phyloP scores from a whole-genome alignment of 2,797 vertebrate species.

The Tragelaphus oryx region DNA sequence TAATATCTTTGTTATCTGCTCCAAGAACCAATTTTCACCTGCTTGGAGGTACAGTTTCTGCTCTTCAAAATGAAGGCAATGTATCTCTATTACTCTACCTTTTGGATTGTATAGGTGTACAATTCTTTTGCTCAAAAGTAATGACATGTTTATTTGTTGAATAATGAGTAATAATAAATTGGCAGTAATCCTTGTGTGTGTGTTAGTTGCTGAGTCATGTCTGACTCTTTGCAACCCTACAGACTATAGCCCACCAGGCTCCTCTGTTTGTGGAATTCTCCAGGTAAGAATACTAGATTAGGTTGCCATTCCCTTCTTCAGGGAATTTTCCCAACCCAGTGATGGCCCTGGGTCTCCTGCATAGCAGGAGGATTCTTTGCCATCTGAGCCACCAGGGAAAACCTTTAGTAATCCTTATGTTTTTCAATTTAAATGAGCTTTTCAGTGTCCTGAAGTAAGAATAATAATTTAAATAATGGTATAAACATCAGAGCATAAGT shows the following conservation, averaged over 20 bases:
- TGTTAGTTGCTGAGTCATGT: background rate
- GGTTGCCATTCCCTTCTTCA: background rate
- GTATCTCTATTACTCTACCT: background rate
- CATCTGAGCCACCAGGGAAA: background rate
- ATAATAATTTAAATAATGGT: background rate
- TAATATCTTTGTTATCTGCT: background rate
- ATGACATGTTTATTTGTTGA: background rate
- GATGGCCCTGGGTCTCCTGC: background rate
- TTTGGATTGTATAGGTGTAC: background rate
- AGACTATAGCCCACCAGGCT: background rate
- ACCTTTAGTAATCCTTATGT: background rate
- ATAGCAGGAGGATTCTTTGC: background rate
- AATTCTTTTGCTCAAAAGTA: background rate
- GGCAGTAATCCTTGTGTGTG: background rate
- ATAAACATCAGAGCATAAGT: background rate
- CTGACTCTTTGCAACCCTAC: background rate
- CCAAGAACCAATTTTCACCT: background rate
- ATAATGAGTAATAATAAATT: background rate
- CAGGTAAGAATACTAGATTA: background rate
- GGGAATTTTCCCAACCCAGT: background rate
- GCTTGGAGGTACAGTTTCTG: fast-evolving
- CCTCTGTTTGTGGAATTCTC: background rate
- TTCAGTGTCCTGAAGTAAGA: background rate
- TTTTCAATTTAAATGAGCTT: background rate
- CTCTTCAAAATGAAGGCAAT: background rate